phyloP scores from a whole-genome alignment of 2,113 vertebrate genomes.

The Porphyrio hochstetteri region DNA sequence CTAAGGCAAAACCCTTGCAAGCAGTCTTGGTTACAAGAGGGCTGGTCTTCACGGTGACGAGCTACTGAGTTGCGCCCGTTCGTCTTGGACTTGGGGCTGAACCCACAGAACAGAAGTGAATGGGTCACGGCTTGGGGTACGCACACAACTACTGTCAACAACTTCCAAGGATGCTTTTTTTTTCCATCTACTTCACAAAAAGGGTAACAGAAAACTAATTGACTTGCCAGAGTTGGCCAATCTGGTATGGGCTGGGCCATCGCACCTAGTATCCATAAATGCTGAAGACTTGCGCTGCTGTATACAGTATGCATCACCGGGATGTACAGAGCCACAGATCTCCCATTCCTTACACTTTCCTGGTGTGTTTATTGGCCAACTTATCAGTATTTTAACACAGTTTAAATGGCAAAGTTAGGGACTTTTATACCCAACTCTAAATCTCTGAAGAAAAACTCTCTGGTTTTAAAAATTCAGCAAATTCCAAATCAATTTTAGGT shows the following conservation, averaged over 20 bases:
- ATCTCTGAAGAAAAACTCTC: slow-evolving; percentile 61
- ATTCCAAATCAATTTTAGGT: slow-evolving; percentile 73
- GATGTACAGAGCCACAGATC: background rate
- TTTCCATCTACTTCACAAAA: slow-evolving; percentile 26
- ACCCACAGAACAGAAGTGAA: slow-evolving; percentile 1
- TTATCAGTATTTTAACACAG: slow-evolving; percentile 48
- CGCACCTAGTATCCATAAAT: background rate
- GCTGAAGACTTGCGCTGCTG: background rate
- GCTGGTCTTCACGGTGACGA: background rate
- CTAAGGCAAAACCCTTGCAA: slow-evolving; percentile 62
- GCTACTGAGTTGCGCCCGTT: background rate
- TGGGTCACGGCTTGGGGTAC: slow-evolving; percentile 1
- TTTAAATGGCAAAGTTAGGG: slow-evolving; percentile 68
- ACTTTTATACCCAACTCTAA: slow-evolving; percentile 56
- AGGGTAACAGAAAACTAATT: slow-evolving; percentile 26
- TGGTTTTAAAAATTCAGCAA: slow-evolving; percentile 66
- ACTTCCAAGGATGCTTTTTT: slow-evolving; percentile 40
- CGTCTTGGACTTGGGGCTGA: slow-evolving; percentile 11
- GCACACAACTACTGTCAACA: slow-evolving; percentile 55
- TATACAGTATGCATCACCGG: background rate
- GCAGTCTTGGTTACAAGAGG: slow-evolving; percentile 42
- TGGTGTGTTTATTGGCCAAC: slow-evolving; percentile 20
- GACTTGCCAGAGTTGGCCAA: slow-evolving; percentile 1
- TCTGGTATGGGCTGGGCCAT: background rate
- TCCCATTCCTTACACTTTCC: background rate